These are phyloP conservation scores for Blastobasis adustella DNA, from an alignment of 2,888 invertebrate species.

Conservation along the genomic window DNA sequence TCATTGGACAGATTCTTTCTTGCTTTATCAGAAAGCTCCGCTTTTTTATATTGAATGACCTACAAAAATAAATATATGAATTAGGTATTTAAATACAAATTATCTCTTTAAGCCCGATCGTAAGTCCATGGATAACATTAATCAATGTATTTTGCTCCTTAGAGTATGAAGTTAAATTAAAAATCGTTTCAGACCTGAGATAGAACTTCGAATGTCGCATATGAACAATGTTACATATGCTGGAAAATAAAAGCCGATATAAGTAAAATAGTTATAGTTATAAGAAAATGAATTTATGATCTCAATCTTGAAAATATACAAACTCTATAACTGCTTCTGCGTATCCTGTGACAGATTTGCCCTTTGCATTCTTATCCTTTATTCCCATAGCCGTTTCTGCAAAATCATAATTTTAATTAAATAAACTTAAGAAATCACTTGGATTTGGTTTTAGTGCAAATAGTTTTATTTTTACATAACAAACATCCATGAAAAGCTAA, in stretches of 20 bases:
- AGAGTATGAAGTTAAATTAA: conserved; percentile 80
- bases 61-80: conserved; percentile 17
- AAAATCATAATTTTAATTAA: too few species aligned
- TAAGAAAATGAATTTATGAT: not conserved
- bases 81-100: not conserved
- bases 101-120: too few species aligned
- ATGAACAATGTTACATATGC: conserved; percentile 88
- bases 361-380: conserved; percentile 79
- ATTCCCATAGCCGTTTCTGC: conserved; percentile 91
- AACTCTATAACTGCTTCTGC: conserved; percentile 89
- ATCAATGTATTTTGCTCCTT: conserved; percentile 80
- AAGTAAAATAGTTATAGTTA: not conserved
- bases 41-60: conserved; percentile 78
- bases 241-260: conserved; percentile 23
- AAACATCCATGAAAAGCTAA: too few species aligned
- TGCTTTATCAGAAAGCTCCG: conserved; percentile 69
- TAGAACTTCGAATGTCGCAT: conserved; percentile 84
- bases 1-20: conserved; percentile 57
- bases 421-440: too few species aligned
- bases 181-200: conserved; percentile 81
- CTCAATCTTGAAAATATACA: conserved; percentile 17
- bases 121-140: conserved; percentile 83
- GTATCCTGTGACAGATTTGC: conserved; percentile 83
- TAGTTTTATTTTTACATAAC: too few species aligned
- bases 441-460: too few species aligned